A percentile compares a stretch with the other conserved stretches of the same genome.
These are phyloP conservation scores for Phasianus colchicus DNA, from an alignment of 2,113 vertebrate genomes.

Conservation along the genomic window DNA sequence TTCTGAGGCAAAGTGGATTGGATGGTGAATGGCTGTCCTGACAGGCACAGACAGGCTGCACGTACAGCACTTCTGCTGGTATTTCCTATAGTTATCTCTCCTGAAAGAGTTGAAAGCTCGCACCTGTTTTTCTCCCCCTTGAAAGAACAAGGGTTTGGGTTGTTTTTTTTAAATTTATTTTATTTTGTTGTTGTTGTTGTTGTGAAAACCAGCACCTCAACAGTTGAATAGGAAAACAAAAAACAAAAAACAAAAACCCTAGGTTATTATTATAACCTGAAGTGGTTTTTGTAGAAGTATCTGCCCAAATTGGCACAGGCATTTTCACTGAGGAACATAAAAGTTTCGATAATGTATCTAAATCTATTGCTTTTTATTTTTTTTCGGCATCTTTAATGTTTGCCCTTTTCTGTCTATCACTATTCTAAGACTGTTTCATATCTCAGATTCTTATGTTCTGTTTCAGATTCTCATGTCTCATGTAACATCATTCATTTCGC, in stretches of 20 bases:
- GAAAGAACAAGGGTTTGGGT: not conserved
- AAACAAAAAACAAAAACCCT: constrained; percentile 1
- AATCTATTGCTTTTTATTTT: not conserved
- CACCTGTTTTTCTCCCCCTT: not conserved
- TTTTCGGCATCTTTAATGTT: not conserved
- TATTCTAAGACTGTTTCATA: not conserved
- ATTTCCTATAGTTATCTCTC: not conserved
- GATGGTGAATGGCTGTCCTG: not conserved
- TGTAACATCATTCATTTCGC: not conserved
- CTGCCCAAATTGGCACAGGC: not conserved
- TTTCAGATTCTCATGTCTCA: not conserved
- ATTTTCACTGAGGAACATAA: not conserved
- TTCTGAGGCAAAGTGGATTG: constrained; percentile 8
- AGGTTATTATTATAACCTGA: not conserved
- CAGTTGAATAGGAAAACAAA: not conserved
- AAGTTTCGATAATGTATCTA: not conserved
- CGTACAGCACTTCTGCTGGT: not conserved
- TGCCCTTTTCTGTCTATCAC: not conserved
- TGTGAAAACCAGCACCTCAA: not conserved
- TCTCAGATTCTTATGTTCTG: not conserved
- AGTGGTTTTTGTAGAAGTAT: not conserved
- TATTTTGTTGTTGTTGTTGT: not conserved
- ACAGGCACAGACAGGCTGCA: not conserved
- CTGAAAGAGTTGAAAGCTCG: not conserved
- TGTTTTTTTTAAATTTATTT: too few species aligned